Conservation (phyloP, 2,888 invertebrate species). For the Cephus nigrinus region DNA sequence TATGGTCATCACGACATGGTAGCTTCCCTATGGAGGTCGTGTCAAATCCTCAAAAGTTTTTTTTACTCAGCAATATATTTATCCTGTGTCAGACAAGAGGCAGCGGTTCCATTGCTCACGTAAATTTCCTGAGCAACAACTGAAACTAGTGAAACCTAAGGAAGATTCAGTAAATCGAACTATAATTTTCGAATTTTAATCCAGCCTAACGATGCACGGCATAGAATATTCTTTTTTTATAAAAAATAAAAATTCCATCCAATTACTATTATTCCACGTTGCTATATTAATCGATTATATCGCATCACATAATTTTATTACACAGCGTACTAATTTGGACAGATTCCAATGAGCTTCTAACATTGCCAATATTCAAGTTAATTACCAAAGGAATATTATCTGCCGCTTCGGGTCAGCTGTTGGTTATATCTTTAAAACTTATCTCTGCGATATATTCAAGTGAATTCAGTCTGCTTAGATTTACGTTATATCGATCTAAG, state of each 20-base stretch:
- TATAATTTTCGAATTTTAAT: neutral
- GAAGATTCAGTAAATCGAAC: neutral
- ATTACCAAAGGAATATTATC: neutral
- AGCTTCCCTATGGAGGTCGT: neutral
- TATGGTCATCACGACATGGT: neutral
- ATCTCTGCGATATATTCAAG: neutral
- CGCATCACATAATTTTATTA: neutral
- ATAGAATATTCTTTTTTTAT: neutral
- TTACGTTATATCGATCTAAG: neutral
- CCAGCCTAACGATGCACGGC: neutral
- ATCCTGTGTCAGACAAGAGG: neutral
- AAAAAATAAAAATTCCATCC: neutral
- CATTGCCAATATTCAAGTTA: neutral
- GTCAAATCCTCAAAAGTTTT: neutral
- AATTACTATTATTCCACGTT: neutral
- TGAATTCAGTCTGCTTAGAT: neutral
- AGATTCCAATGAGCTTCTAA: neutral
- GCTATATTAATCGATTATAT: neutral
- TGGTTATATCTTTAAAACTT: neutral
- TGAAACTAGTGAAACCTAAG: neutral
- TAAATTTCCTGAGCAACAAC: neutral
- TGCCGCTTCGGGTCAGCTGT: neutral
- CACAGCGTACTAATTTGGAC: neutral
- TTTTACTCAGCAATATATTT: neutral
- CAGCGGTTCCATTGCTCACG: neutral